These are phyloP conservation scores for Miniopterus natalensis DNA, from an alignment of 2,113 vertebrate species.

Conservation along the genomic window DNA sequence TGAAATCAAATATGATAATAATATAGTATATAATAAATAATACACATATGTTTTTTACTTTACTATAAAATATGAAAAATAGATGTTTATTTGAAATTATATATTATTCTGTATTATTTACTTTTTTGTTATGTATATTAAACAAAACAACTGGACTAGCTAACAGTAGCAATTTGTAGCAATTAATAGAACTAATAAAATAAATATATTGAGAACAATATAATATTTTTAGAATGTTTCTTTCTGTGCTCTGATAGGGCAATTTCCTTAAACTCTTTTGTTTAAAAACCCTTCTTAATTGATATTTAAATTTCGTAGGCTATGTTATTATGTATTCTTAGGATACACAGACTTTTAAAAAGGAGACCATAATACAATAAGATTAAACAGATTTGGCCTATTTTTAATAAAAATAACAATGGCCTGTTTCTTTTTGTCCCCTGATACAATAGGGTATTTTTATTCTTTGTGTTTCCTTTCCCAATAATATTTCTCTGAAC, in stretches of 20 bases:
- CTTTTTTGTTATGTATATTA: not conserved
- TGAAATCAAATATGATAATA: not conserved
- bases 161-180: not conserved
- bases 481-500: not conserved
- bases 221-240: not conserved
- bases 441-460: not conserved
- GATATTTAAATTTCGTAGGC: not conserved
- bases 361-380: not conserved
- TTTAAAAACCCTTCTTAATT: not conserved
- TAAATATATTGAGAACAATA: not conserved
- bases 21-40: not conserved
- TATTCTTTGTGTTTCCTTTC: not conserved
- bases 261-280: not conserved
- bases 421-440: not conserved
- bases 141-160: not conserved
- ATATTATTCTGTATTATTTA: slow-evolving; percentile 1
- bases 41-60: not conserved
- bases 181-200: not conserved
- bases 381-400: not conserved
- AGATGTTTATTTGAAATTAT: not conserved
- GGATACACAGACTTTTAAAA: not conserved
- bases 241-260: not conserved
- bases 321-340: not conserved
- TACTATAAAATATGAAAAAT: not conserved
- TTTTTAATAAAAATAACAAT: not conserved